Percentiles rank a stretch among this genome's conserved stretches.
phyloP scores from a whole-genome alignment of 2,113 vertebrate genomes.

The Urocynchramus pylzowi region DNA sequence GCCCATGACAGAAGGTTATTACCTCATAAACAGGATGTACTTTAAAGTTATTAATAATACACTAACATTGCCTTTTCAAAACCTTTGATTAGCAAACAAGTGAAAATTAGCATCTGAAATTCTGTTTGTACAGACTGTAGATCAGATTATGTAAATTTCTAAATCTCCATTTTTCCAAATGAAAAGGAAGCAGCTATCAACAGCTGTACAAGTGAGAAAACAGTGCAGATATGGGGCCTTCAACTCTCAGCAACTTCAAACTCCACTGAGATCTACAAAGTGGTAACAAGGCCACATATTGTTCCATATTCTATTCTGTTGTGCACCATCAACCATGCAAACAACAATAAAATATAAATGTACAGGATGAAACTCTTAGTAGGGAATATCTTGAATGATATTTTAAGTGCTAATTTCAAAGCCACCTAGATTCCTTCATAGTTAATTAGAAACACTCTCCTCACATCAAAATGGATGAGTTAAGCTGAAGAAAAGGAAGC shows the following conservation, averaged over 20 bases:
- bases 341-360: neutral
- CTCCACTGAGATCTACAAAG: neutral
- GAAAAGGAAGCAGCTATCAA: conserved; percentile 14
- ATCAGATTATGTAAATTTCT: conserved; percentile 58
- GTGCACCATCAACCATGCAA: neutral
- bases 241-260: neutral
- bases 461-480: neutral
- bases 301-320: neutral
- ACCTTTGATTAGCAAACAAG: conserved; percentile 64
- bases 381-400: neutral
- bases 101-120: conserved; percentile 57
- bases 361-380: neutral
- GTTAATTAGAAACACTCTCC: neutral
- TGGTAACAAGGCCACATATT: neutral
- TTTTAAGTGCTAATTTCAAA: neutral
- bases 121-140: conserved; percentile 54
- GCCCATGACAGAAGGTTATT: conserved; percentile 52
- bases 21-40: conserved; percentile 66
- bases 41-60: conserved; percentile 64
- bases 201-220: conserved; percentile 29
- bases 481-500: neutral
- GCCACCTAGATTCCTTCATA: neutral
- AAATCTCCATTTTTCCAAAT: conserved; percentile 38
- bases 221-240: neutral
- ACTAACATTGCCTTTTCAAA: conserved; percentile 59